These are phyloP conservation scores for Parapsyche elsis DNA, from an alignment of 1,140 invertebrate genomes.

Conservation along the genomic window DNA sequence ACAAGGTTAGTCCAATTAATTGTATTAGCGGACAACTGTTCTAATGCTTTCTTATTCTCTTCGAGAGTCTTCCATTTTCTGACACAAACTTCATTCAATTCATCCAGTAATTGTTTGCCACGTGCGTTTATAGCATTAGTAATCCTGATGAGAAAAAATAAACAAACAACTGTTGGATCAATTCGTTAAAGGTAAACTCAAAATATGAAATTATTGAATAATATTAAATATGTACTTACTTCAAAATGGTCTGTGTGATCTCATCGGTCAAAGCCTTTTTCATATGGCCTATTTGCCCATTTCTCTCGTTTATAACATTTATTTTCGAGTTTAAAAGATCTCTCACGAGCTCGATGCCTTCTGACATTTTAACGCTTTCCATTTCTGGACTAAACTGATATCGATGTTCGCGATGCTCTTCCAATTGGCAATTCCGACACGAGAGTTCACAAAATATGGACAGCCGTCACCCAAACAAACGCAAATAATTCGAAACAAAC, in stretches of 20 bases:
- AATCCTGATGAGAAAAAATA: conserved; percentile 72
- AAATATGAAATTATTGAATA: not conserved
- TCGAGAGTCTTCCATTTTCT: conserved; percentile 83
- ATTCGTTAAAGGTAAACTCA: not conserved
- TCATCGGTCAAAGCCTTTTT: conserved; percentile 85
- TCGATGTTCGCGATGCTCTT: conserved; percentile 90
- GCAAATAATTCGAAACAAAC: not conserved
- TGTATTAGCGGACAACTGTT: conserved; percentile 82
- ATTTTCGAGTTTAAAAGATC: conserved; percentile 84
- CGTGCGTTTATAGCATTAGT: conserved; percentile 85
- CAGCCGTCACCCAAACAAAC: conserved; percentile 75
- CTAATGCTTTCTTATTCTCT: conserved; percentile 83
- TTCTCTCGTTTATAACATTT: conserved; percentile 86
- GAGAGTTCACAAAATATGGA: conserved; percentile 91
- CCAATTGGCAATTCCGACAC: conserved; percentile 91
- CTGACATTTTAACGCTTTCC: conserved; percentile 77
- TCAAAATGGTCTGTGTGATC: conserved; percentile 87
- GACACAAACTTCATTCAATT: conserved; percentile 85
- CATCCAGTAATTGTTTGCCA: conserved; percentile 82
- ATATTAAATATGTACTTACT: conserved; percentile 70
- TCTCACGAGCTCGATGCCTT: conserved; percentile 87
- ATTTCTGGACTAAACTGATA: conserved; percentile 94
- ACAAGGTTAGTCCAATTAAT: conserved; percentile 90
- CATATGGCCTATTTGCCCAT: conserved; percentile 83
- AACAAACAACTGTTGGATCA: not conserved